A percentile compares a stretch with the other conserved stretches of the same genome.
Evolutionary conservation across 1,140 invertebrate genomes (phyloP).

Genomic region (Ceratosolen solmsi): DNA sequence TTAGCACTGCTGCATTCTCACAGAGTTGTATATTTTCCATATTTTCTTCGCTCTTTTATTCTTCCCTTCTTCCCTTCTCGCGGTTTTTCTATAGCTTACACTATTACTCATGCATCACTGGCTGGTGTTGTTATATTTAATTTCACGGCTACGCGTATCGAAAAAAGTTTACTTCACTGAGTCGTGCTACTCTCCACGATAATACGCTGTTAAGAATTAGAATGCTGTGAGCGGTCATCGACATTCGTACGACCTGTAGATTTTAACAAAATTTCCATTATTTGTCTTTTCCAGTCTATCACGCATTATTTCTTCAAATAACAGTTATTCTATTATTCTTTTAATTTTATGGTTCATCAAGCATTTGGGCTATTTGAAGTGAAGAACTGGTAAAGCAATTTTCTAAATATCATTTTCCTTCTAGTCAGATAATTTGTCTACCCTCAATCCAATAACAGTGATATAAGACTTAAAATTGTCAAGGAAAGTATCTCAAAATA

Average conservation of each 20-base stretch:
- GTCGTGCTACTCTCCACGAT: constrained; percentile 17
- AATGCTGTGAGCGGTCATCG: neutral
- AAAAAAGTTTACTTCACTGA: constrained; percentile 15
- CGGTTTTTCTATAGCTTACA: neutral
- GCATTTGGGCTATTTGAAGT: too few relatives aligned
- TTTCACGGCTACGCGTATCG: constrained; percentile 45
- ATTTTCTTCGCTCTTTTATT: constrained; percentile 2
- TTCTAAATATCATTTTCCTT: neutral
- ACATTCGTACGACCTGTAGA: neutral
- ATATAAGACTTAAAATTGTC: neutral
- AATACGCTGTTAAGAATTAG: neutral
- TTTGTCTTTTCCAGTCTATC: neutral
- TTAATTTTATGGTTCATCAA: neutral
- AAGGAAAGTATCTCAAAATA: neutral
- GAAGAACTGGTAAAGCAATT: neutral
- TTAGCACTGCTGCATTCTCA: constrained; percentile 16
- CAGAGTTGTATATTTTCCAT: constrained; percentile 30
- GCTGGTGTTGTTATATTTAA: constrained; percentile 15
- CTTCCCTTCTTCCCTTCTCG: neutral
- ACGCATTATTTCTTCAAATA: neutral
- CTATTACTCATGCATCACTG: neutral
- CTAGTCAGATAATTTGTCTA: neutral
- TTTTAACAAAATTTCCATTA: neutral
- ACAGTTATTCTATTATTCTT: neutral
- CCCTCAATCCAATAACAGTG: neutral